Evolutionary conservation across 2,888 invertebrate species (phyloP), one percentile per base, ranked within the genome.

Genomic region (Megaustenia siamemsis): DNA sequence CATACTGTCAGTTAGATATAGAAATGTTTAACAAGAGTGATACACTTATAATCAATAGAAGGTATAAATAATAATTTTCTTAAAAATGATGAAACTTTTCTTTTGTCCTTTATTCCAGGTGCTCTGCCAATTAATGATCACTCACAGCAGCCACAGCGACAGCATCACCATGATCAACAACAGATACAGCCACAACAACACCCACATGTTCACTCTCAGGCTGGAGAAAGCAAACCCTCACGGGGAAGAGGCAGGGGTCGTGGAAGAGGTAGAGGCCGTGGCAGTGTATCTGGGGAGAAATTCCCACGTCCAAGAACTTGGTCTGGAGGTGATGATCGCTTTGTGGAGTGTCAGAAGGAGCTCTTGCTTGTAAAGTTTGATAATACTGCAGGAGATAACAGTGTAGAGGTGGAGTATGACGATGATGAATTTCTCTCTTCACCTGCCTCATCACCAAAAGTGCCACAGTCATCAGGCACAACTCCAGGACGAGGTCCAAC

Each of bases 351-450:
- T 69, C 89, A 91, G 85, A 89, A 91, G 53, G 91, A 92, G 85
- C 86, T 91, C 28, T 88, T 93, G 24, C 88, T 92, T 28, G 90
- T 92, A 63, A 93, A 93, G 86, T 89, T 92, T 53, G 93, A 92
- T 82, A 93, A 93, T 86, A 90, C 90, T 35, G 91, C 90, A 24
- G 90, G 88, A 68, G 90, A 90, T 68, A 86, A 89, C n/a, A 87
- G 87, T 60, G 91, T 91, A 12, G 91, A 91, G 75, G 91, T 90
- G 56, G 91, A 91, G 83, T 91, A 91, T 73, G 90, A 89, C 24
- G 91, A 91, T 86, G 89, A 89, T 21, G 68, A 71, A 24, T 53
- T 82, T 43, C 32, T 75, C 18, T 4, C 10, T 89, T 90, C 73
- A 84, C 86, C 21, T 83, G 86, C 24, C 63, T 8, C 28, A 68